Percentiles rank a stretch among this genome's conserved stretches.
Evolutionary conservation across 2,113 vertebrate genomes (phyloP).

Genomic region (Oriolus oriolus): DNA sequence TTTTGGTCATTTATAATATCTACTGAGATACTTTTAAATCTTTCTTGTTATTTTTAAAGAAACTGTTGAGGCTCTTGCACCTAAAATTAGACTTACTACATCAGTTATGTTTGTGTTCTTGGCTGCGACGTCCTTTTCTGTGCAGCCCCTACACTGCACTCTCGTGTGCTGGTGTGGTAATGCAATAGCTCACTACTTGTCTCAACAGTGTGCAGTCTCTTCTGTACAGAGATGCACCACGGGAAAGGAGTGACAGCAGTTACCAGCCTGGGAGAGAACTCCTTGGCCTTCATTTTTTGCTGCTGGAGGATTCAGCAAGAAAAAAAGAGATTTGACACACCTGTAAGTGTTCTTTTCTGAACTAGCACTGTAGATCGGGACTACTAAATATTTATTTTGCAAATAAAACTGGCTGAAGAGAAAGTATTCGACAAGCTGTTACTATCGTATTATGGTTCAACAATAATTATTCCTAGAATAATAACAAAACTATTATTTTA

Average conservation of each 20-base stretch:
- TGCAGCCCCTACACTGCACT: slow-evolving; percentile 54
- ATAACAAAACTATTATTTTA: background rate
- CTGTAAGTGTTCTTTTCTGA: background rate
- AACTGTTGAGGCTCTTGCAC: background rate
- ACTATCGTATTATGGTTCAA: background rate
- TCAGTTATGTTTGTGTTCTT: background rate
- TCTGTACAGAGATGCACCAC: background rate
- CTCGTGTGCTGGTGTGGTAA: slow-evolving; percentile 13
- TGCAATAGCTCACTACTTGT: background rate
- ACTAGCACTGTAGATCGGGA: background rate
- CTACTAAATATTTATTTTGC: background rate
- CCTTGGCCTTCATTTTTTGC: background rate
- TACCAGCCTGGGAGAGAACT: background rate
- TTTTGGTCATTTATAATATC: background rate
- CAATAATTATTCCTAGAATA: background rate
- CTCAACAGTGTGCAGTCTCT: background rate
- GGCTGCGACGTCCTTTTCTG: background rate
- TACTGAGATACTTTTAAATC: background rate
- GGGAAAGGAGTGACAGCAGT: background rate
- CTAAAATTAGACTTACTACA: slow-evolving; percentile 1
- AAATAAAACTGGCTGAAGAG: background rate
- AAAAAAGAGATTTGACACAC: background rate
- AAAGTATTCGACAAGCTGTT: slow-evolving; percentile 9
- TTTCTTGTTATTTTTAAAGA: background rate
- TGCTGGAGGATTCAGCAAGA: background rate